Base-by-base conservation (phyloP, 2,888 invertebrate genomes). In the Spisula subtruncata region DNA sequence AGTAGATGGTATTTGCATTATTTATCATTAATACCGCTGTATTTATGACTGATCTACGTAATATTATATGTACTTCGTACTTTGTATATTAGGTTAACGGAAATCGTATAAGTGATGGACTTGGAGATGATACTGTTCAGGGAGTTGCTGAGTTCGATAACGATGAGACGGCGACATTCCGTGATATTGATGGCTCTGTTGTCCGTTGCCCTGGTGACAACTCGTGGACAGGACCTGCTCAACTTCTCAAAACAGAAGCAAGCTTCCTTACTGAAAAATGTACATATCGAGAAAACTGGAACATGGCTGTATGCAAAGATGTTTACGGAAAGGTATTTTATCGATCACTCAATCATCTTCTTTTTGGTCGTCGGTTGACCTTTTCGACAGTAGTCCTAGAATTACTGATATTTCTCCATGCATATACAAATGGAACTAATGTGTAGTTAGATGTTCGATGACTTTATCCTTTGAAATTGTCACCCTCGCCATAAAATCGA, bases 291-390 rank as follows among this genome's bases (percentile, higher is more conserved):
- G 87, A 91, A 1, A 85, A 87, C 80, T 91, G 89, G 89, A 80
- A 86, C 18, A 80, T 91, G 87, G 87, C 87, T 12, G 35, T 89
- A n/a, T 91, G 91, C 46, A 54, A 41, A 5, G 82, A 54, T 41
- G 81, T n/a, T 6, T 91, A 91, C 56, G 91, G 91, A 51, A 91
- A 91, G 85, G 91, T 91, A 79, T 41, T 41, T 41, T 41, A 41
- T 41, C 41, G 41, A 41, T 41, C 41, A 41, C 4, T 41, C 8
- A n/a, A n/a, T n/a, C n/a, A n/a, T n/a, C n/a, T n/a, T n/a, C 8
- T 5, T 41, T 41, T 2, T 41, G 41, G 41, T 41, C 41, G 2
- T 41, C 41, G 8, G 41, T 41, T 41, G 41, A 41, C 8, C 8
- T 41, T 2, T 41, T 41, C 8, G 8, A 41, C 41, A 41, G 41